Base-by-base conservation (phyloP, 1,140 invertebrate species). In the Ericerus pela region DNA sequence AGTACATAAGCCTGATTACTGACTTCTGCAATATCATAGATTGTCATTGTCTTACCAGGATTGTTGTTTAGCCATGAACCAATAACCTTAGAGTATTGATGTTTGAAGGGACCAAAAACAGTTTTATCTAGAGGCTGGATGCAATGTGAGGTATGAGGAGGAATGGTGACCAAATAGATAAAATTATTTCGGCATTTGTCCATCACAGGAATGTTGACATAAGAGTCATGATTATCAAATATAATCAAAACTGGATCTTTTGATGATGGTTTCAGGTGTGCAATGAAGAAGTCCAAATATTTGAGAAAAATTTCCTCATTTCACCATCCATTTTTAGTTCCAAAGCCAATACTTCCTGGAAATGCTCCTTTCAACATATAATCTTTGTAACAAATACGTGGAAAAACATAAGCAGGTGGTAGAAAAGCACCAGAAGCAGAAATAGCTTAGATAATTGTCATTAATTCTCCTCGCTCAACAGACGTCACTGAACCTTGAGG, bases 301-400 rank as follows among this genome's bases (percentile, higher is more conserved):
- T 57, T 53, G 29, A 68, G 29, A 66, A 75, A 76, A 59, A 67
- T 60, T n/a, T 62, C 58, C 26, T 59, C 61, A n/a, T 61, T 71
- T 67, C 75, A 74, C 71, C 73, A 75, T 2, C 73, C 74, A 61
- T 61, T 69, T 55, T 27, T 60, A 61, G 68, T 65, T 3, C 70
- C 67, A 28, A 61, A 61, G 37, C 69, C 73, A 30, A 68, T 56
- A 51, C 64, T 66, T 56, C 73, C 72, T 8, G 64, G 37, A 18
- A 67, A 68, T n/a, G 8, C 62, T 63, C 59, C 60, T 60, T 29
- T 52, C 33, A 6, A 68, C 57, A 57, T 69, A 67, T 62, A 56
- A 3, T 55, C 52, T 27, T 64, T 62, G 51, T 60, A 68, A 53
- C 67, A 61, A 28, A 62, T 59, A 18, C 69, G 33, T 6, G 69